Conservation (phyloP, 2,113 vertebrate species). For the Lagopus muta region DNA sequence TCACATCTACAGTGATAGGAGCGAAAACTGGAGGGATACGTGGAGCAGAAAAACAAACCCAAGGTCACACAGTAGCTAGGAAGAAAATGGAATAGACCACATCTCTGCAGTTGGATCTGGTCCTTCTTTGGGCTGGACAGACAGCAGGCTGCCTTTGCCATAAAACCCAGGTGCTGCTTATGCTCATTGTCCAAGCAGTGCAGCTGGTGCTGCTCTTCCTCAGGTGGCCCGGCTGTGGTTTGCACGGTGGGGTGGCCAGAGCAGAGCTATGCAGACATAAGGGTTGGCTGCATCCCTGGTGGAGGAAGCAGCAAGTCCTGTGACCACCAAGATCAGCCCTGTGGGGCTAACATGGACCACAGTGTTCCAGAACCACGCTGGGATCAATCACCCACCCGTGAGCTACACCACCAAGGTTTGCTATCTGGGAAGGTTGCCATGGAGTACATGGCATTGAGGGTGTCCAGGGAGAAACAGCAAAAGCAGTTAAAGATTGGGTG, state of each 20-base stretch:
- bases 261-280: not conserved
- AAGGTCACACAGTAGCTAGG: not conserved
- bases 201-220: not conserved
- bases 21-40: not conserved
- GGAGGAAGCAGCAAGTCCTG: not conserved
- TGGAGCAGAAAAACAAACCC: not conserved
- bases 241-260: not conserved
- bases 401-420: not conserved
- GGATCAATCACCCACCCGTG: not conserved
- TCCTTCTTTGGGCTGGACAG: not conserved
- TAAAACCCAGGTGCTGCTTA: not conserved
- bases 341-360: not conserved
- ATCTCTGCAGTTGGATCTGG: not conserved
- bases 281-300: not conserved
- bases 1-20: not conserved
- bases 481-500: not conserved
- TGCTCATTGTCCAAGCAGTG: rapidly evolving
- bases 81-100: not conserved
- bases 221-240: not conserved
- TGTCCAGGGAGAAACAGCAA: not conserved
- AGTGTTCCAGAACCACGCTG: not conserved
- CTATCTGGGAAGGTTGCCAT: not conserved
- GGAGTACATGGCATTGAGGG: not conserved
- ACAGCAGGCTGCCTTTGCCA: not conserved
- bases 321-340: not conserved